phyloP scores from a whole-genome alignment of 2,888 invertebrate genomes.

The Leptopilina drosophilae region DNA sequence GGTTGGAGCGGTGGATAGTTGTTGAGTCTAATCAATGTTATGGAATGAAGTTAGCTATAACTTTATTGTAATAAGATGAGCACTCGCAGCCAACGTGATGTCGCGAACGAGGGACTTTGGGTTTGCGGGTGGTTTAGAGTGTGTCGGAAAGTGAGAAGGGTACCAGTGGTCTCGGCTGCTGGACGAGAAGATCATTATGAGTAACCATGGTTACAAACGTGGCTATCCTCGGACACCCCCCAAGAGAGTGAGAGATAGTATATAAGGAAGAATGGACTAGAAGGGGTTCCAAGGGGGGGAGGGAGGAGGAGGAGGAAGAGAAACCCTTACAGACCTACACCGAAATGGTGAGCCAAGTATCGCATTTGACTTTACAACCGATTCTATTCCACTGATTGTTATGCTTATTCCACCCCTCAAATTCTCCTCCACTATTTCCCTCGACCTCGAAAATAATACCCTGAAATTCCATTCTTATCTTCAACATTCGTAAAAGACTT shows the following conservation, averaged over 20 bases:
- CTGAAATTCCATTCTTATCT: conserved; percentile 40
- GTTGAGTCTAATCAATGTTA: conserved; percentile 56
- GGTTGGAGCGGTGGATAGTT: conserved; percentile 4
- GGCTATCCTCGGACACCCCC: conserved; percentile 59
- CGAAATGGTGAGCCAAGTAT: conserved; percentile 73
- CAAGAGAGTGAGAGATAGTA: conserved; percentile 56
- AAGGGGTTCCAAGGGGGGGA: too few species aligned
- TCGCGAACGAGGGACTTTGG: conserved; percentile 57
- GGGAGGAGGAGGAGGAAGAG: too few species aligned
- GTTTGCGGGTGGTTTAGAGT: conserved; percentile 68
- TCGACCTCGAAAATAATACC: conserved; percentile 30
- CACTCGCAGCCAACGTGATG: conserved; percentile 49
- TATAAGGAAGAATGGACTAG: conserved; percentile 56
- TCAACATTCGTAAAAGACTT: neutral
- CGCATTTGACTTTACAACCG: conserved; percentile 74
- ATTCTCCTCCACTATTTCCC: conserved; percentile 32
- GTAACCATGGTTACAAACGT: conserved; percentile 74
- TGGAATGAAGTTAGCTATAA: conserved; percentile 70
- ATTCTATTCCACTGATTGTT: conserved; percentile 68
- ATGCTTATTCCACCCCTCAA: conserved; percentile 61
- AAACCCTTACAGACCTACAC: conserved; percentile 60
- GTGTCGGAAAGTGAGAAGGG: conserved; percentile 73
- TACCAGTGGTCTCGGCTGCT: conserved; percentile 69
- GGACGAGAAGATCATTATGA: conserved; percentile 75
- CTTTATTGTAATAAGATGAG: conserved; percentile 73